Percentiles rank a stretch among this genome's conserved stretches.
Conservation (phyloP, 2,797 vertebrate species). For the Phataginus tricuspis region DNA sequence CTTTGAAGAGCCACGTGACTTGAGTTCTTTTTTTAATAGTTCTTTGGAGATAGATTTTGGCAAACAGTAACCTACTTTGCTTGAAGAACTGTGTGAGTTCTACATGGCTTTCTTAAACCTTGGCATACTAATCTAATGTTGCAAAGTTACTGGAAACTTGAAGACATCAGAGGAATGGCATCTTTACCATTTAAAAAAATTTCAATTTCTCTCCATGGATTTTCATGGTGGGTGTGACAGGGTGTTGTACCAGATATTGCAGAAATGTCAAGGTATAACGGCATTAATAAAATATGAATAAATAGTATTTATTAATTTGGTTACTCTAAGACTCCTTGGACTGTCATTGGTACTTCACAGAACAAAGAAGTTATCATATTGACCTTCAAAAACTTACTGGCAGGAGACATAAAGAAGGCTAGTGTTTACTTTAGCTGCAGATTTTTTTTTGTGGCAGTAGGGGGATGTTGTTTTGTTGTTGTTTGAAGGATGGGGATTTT, state of each 20-base stretch:
- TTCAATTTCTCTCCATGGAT: background rate
- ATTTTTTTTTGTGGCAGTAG: background rate
- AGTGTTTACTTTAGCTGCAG: background rate
- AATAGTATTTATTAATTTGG: slow-evolving; percentile 12
- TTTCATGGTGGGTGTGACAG: background rate
- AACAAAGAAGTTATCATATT: background rate
- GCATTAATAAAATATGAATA: background rate
- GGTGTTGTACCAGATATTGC: background rate
- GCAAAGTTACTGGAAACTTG: slow-evolving; percentile 44
- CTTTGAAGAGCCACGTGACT: slow-evolving; percentile 41
- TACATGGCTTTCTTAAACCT: slow-evolving; percentile 34
- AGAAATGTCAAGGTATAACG: slow-evolving; percentile 27
- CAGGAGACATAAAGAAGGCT: background rate
- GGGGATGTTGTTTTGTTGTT: background rate
- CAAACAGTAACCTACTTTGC: slow-evolving; percentile 37
- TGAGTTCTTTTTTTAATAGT: slow-evolving; percentile 48
- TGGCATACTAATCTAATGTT: slow-evolving; percentile 13
- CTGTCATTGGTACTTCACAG: background rate
- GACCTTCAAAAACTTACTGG: background rate
- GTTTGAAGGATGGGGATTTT: background rate
- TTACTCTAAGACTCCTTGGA: slow-evolving; percentile 28
- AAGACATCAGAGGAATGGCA: slow-evolving; percentile 39
- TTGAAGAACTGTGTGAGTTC: slow-evolving; percentile 19
- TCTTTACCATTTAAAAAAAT: background rate
- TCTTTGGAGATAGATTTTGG: slow-evolving; percentile 62